These are phyloP conservation scores for Parasteatoda tepidariorum DNA, from an alignment of 1,140 invertebrate genomes.

Conservation along the genomic window DNA sequence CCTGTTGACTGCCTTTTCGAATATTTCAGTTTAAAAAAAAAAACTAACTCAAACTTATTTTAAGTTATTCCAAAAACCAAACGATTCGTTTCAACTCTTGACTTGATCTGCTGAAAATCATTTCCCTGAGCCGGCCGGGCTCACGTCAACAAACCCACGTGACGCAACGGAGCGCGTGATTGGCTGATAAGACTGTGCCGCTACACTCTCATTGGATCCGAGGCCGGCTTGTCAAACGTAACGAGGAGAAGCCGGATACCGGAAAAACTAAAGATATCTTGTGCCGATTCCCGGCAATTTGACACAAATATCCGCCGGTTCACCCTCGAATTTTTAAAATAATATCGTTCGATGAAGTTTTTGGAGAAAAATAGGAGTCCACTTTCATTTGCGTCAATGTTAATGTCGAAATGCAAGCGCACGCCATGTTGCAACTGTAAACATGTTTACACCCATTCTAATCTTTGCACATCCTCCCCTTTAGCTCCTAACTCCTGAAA, in stretches of 20 bases:
- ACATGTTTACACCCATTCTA: slow-evolving; percentile 54
- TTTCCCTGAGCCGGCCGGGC: slow-evolving; percentile 61
- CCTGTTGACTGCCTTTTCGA: no score
- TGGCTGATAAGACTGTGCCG: slow-evolving; percentile 56
- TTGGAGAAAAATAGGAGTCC: background rate
- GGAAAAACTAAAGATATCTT: slow-evolving; percentile 58
- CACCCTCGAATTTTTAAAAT: background rate
- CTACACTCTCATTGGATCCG: slow-evolving; percentile 8
- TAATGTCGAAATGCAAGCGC: slow-evolving; percentile 20
- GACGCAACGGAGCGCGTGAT: slow-evolving; percentile 66
- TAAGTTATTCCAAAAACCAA: no score
- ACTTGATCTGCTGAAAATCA: slow-evolving; percentile 37
- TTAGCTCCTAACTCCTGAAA: background rate
- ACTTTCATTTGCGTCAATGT: background rate
- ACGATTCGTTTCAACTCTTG: slow-evolving; percentile 35
- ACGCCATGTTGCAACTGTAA: slow-evolving; percentile 56
- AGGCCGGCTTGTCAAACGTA: slow-evolving; percentile 56
- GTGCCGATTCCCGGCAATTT: slow-evolving; percentile 40
- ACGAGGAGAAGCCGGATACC: slow-evolving; percentile 38
- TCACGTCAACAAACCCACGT: slow-evolving; percentile 76
- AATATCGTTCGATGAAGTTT: background rate
- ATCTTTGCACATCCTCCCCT: slow-evolving; percentile 18
- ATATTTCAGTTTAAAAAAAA: no score
- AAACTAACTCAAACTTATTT: no score
- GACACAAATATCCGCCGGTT: slow-evolving; percentile 49